Base-by-base conservation (phyloP, 2,113 vertebrate genomes). In the Caranx ignobilis region DNA sequence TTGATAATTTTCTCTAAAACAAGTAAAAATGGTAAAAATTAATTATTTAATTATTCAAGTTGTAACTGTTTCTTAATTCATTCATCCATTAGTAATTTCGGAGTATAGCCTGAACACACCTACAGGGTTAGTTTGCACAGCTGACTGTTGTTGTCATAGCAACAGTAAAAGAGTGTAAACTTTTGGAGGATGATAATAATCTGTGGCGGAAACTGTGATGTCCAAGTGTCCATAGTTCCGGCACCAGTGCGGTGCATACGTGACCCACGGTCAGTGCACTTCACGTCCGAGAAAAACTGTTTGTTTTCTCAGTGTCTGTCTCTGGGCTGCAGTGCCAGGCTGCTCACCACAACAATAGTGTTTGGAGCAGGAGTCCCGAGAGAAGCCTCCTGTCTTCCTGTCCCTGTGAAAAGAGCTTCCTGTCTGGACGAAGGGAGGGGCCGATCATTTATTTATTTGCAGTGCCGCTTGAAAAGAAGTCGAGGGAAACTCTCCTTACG, bases 381-480 rank as follows among this genome's bases (percentile, higher is more conserved):
- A 95, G 95, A 92, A 94, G 90, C 92, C 92, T 92, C 90, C 89
- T 63, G 85, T 88, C 93, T 95, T 96, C 94, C 95, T 95, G 90
- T 87, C 91, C 89, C 89, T 90, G 90, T 87, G 91, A 94, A 94
- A 93, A 91, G 82, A 90, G 86, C 90, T 95, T 95, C 95, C 95
- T 79, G 94, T 94, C 92, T 90, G 85, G 92, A 89, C 86, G 69
- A 31, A 87, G 82, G 85, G 91, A 88, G 89, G 79, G 87, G 90
- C 84, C 2, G 75, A 73, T 50, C 87, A 92, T 93, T 95, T 93
- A 95, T 95, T 95, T 95, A 92, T 94, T 94, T 93, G 88, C 84
- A 92, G 54, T 79, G 80, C 63, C 71, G 87, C 90, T 91, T 95
- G 85, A 95, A 95, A 94, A 89, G 84, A 85, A 61, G 66, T 66